Base-by-base conservation (phyloP, 1,140 invertebrate genomes). In the Scaptodrosophila lebanonensis region DNA sequence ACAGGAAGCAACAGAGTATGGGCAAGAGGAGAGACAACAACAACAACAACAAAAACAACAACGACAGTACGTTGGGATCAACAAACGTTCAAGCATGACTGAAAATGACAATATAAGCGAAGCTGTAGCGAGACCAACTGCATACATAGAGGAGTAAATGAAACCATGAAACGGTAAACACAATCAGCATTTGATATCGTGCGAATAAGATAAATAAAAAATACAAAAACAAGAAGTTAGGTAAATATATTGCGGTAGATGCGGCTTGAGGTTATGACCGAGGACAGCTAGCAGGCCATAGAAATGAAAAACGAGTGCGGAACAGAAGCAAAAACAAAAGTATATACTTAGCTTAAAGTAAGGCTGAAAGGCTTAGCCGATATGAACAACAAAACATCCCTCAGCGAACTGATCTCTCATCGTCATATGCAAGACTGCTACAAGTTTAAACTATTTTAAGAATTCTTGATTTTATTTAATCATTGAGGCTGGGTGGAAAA, bases 111-210 rank as follows among this genome's bases (percentile, higher is more conserved):
- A 68, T 54, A 54, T 65, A 65, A 48, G 33, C 35, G 43, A 20
- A 64, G 38, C 9, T 33, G 45, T 11, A 29, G 6, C 22, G 27
- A 30, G 7, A 20, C 17, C 7, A 9, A 17, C 36, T 29, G 40
- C 20, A 17, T 39, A n/a, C 12, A 12, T 32, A 32, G 27, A 36
- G 20, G 13, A 16, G 57, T 69, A 63, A 69, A 66, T 63, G 66
- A 69, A 66, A 69, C 66, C 63, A 69, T 69, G 66, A 69, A 69
- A 66, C 66, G 63, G 63, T 66, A 66, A 69, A 66, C 53, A 69
- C 58, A 69, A 62, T 62, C 66, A 69, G 62, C 65, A 68, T 65
- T 68, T 65, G 61, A 65, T 68, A 68, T 68, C 49, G 52, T 20
- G 32, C 59, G 57, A 49, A 49, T 42, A 47, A 51, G 63, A 56